Conservation (phyloP, 1,140 invertebrate genomes). For the Solen grandis region DNA sequence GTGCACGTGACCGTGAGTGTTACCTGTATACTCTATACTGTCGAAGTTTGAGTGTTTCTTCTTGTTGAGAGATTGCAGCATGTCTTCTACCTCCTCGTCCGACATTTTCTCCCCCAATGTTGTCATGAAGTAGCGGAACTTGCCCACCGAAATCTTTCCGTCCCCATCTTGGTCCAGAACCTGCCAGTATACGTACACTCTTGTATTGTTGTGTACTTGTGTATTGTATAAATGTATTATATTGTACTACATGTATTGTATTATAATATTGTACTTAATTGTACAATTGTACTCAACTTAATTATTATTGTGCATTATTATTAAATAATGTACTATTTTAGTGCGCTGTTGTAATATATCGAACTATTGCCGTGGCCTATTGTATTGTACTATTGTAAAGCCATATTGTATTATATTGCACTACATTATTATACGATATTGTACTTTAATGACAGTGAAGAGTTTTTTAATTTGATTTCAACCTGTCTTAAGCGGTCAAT, state of each 20-base stretch:
- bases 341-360: not conserved
- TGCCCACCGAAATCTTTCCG: slow-evolving; percentile 84
- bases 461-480: no score
- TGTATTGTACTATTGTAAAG: no score
- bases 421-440: no score
- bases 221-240: no score
- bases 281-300: no score
- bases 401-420: no score
- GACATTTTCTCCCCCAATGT: slow-evolving; percentile 99
- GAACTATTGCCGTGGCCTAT: not conserved
- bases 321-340: not conserved
- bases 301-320: not conserved
- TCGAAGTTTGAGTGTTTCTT: slow-evolving; percentile 47
- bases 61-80: slow-evolving; percentile 86
- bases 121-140: slow-evolving; percentile 97
- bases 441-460: no score
- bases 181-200: slow-evolving; percentile 8
- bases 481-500: no score
- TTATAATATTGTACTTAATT: no score
- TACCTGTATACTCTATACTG: slow-evolving; percentile 51
- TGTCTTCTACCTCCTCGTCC: slow-evolving; percentile 98
- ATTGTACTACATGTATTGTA: no score
- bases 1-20: not conserved
- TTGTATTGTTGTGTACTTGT: no score
- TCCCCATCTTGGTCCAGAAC: slow-evolving; percentile 55